Conservation (phyloP, 2,888 invertebrate genomes). For the Apomyelois bistriatella region DNA sequence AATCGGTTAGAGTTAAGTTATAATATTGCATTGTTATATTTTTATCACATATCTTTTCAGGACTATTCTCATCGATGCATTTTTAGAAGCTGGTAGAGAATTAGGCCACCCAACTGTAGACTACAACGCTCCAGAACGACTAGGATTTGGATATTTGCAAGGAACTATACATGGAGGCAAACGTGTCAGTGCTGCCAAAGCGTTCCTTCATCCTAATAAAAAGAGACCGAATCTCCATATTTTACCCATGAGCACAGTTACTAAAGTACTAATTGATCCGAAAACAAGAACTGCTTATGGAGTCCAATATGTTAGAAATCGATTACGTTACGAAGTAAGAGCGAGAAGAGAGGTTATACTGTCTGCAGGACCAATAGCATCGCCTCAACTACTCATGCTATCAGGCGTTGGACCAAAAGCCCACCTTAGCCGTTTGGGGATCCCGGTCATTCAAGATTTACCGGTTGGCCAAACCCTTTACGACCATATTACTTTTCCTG, state of each 20-base stretch:
- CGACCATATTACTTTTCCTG: constrained; percentile 82
- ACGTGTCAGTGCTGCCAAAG: constrained; percentile 79
- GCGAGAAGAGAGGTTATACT: constrained; percentile 86
- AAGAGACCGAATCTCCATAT: constrained; percentile 79
- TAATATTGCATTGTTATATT: no score
- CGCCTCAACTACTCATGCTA: constrained; percentile 90
- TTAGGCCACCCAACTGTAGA: constrained; percentile 83
- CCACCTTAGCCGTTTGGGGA: constrained; percentile 74
- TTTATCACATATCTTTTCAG: constrained; percentile 28
- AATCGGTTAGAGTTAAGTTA: no score
- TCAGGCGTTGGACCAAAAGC: constrained; percentile 85
- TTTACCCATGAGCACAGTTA: constrained; percentile 73
- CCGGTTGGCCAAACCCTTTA: constrained; percentile 83
- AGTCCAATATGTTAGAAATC: constrained; percentile 72
- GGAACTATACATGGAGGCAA: constrained; percentile 81
- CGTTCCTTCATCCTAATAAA: constrained; percentile 77
- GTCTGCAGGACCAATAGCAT: constrained; percentile 88
- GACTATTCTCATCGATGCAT: constrained; percentile 78
- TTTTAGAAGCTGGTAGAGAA: constrained; percentile 82
- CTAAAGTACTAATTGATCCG: constrained; percentile 75
- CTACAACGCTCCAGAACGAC: constrained; percentile 80
- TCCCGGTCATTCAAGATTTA: constrained; percentile 78
- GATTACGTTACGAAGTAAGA: constrained; percentile 56
- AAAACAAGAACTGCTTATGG: constrained; percentile 72
- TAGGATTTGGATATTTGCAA: constrained; percentile 82